Conservation (phyloP, 2,797 vertebrate species). For the Intellagama lesueurii region DNA sequence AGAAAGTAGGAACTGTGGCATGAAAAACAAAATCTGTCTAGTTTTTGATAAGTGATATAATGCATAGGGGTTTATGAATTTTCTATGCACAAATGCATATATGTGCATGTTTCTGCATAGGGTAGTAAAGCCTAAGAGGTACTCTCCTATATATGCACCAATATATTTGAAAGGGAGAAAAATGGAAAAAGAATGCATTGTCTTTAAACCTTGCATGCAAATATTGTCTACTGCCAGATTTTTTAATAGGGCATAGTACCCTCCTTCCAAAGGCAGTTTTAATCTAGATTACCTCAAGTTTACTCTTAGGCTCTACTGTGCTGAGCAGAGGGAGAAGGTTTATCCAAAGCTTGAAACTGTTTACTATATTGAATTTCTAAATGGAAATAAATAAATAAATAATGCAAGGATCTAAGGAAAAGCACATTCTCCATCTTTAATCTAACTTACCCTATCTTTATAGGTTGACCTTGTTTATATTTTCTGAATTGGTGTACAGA, state of each 20-base stretch:
- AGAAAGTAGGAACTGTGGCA: too few relatives aligned
- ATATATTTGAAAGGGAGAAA: neutral
- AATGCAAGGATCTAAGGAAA: slow-evolving; percentile 1
- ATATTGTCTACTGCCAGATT: neutral
- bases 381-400: slow-evolving; percentile 9
- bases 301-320: neutral
- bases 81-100: neutral
- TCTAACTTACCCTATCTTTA: slow-evolving; percentile 71
- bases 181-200: neutral
- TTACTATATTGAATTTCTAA: slow-evolving; percentile 31
- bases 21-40: neutral
- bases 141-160: too few relatives aligned
- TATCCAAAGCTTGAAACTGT: slow-evolving; percentile 27
- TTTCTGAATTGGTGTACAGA: slow-evolving; percentile 76
- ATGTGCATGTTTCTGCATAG: neutral
- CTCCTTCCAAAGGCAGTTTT: slow-evolving; percentile 8
- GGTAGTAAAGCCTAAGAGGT: neutral
- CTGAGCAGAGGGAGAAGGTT: neutral
- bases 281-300: neutral
- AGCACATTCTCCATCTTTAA: slow-evolving; percentile 55
- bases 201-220: neutral
- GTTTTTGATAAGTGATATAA: neutral
- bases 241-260: neutral
- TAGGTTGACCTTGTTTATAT: slow-evolving; percentile 82
- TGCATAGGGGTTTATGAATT: neutral